phyloP scores from a whole-genome alignment of 2,797 vertebrate species.

The Rhinatrema bivittatum region DNA sequence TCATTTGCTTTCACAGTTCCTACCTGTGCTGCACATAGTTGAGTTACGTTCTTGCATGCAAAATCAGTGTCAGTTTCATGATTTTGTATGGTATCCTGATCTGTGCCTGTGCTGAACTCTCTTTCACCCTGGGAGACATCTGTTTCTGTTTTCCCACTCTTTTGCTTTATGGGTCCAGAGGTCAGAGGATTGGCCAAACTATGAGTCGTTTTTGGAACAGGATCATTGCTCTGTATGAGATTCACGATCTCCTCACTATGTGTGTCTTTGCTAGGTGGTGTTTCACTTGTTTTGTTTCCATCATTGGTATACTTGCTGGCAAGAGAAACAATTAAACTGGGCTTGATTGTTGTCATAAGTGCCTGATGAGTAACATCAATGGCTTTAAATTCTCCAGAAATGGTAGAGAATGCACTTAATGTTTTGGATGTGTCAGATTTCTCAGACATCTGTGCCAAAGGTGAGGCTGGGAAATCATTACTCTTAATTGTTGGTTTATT shows the following conservation, averaged over 20 bases:
- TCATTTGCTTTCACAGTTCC: not conserved
- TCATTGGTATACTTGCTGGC: not conserved
- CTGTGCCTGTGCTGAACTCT: not conserved
- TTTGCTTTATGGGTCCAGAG: not conserved
- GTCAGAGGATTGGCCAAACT: accelerated
- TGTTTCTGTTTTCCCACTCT: not conserved
- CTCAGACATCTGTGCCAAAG: not conserved
- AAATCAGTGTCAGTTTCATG: accelerated
- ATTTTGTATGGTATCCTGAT: not conserved
- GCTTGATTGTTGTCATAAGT: not conserved
- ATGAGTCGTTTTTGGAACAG: not conserved
- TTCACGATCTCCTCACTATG: accelerated
- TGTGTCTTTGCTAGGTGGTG: not conserved
- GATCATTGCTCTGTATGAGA: not conserved
- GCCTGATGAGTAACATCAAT: not conserved
- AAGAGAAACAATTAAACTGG: accelerated
- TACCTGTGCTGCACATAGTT: not conserved
- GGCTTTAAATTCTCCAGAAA: accelerated
- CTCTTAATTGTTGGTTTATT: not conserved
- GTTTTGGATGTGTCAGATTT: slow-evolving; percentile 1
- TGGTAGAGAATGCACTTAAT: accelerated
- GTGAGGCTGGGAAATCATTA: not conserved
- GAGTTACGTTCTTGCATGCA: not conserved
- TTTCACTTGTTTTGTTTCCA: not conserved
- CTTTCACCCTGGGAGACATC: accelerated